phyloP scores from a whole-genome alignment of 2,113 vertebrate genomes.

The Pristiophorus japonicus region DNA sequence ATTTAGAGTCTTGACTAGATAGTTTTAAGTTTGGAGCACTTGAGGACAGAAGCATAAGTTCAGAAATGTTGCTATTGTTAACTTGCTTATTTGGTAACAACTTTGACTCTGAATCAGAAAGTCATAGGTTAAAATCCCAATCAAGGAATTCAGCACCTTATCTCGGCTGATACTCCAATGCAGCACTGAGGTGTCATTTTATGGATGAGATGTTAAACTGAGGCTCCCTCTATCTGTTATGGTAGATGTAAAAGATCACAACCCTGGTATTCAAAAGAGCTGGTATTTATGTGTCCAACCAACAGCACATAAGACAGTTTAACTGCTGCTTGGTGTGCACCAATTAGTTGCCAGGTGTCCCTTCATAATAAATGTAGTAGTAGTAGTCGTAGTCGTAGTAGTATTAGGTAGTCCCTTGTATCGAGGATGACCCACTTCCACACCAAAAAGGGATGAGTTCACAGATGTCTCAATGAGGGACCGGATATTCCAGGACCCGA shows the following conservation, averaged over 20 bases:
- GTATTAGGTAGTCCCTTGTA: too few species aligned
- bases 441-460: too few species aligned
- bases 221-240: background rate
- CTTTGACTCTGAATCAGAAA: background rate
- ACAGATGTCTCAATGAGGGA: too few species aligned
- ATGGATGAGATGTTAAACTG: background rate
- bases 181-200: background rate
- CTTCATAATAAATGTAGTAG: too few species aligned
- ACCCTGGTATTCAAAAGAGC: background rate
- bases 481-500: too few species aligned
- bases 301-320: background rate
- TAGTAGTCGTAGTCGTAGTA: too few species aligned
- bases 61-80: background rate
- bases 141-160: background rate
- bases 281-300: background rate
- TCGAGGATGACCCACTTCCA: too few species aligned
- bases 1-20: background rate
- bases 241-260: background rate
- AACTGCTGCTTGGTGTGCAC: background rate
- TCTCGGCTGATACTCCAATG: background rate
- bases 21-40: background rate
- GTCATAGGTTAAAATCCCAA: background rate
- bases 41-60: too few species aligned
- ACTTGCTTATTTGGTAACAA: background rate
- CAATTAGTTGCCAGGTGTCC: background rate